A percentile compares a stretch with the other conserved stretches of the same genome.
Evolutionary conservation across 2,888 invertebrate genomes (phyloP).

Genomic region (Rhabditophanes sp.): DNA sequence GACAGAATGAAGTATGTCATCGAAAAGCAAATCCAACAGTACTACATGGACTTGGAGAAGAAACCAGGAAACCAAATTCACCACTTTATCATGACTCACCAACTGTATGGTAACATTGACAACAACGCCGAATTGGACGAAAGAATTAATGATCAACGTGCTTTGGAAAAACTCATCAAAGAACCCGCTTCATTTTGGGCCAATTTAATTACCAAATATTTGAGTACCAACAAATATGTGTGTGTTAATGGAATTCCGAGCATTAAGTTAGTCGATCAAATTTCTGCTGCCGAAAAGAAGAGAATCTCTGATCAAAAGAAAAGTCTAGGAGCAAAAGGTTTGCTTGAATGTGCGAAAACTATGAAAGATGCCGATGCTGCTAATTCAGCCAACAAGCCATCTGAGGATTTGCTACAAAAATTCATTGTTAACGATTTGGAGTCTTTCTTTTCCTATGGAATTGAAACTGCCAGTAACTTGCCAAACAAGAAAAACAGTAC

Average conservation of each 20-base stretch:
- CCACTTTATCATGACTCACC: conserved; percentile 63
- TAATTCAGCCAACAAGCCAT: conserved; percentile 58
- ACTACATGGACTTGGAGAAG: conserved; percentile 49
- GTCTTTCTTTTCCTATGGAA: too few relatives aligned
- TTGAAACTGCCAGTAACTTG: too few relatives aligned
- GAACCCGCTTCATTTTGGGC: conserved; percentile 60
- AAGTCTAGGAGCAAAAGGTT: conserved; percentile 56
- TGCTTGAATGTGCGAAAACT: conserved; percentile 53
- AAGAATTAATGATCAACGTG: conserved; percentile 17
- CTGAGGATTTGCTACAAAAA: conserved; percentile 57
- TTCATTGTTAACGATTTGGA: conserved; percentile 62
- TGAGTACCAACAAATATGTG: conserved; percentile 20
- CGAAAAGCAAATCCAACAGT: conserved; percentile 32
- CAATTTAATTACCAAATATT: conserved; percentile 49
- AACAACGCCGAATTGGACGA: conserved; percentile 18
- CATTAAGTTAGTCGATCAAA: conserved; percentile 53
- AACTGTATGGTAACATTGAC: conserved; percentile 61
- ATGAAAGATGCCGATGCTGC: conserved; percentile 58
- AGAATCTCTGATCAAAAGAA: conserved; percentile 57
- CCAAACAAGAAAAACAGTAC: too few relatives aligned
- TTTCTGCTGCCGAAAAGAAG: conserved; percentile 57
- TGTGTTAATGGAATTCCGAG: conserved; percentile 53
- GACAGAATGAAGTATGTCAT: conserved; percentile 60
- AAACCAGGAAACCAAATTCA: conserved; percentile 61
- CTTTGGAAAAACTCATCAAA: conserved; percentile 50